A percentile compares a stretch with the other conserved stretches of the same genome.
Evolutionary conservation across 2,888 invertebrate genomes (phyloP).

Genomic region (Apeira syringaria): DNA sequence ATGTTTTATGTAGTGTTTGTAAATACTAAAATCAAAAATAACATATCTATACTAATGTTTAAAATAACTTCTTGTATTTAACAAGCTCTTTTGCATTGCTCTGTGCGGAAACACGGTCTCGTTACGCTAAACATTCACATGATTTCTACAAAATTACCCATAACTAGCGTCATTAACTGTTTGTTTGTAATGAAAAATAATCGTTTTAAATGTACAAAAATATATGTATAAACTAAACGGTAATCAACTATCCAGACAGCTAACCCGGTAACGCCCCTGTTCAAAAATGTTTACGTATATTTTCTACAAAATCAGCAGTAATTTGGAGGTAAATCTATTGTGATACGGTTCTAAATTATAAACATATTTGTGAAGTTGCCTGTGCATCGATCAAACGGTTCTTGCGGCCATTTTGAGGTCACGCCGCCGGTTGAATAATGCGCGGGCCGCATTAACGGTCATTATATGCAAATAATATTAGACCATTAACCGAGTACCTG

Average conservation of each 20-base stretch:
- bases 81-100: too few relatives aligned
- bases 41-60: too few relatives aligned
- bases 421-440: slow-evolving; percentile 68
- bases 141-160: slow-evolving; percentile 44
- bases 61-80: too few relatives aligned
- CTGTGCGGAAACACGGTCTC: background rate
- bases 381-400: slow-evolving; percentile 63
- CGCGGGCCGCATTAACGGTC: slow-evolving; percentile 71
- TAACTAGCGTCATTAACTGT: slow-evolving; percentile 39
- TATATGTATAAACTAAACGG: background rate
- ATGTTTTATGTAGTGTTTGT: too few relatives aligned
- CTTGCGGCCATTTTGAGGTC: slow-evolving; percentile 72
- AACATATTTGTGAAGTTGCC: slow-evolving; percentile 12
- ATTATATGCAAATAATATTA: slow-evolving; percentile 82
- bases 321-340: slow-evolving; percentile 15
- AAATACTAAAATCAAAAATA: too few relatives aligned
- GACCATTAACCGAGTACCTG: slow-evolving; percentile 34
- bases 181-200: slow-evolving; percentile 42
- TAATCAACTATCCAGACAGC: background rate
- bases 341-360: slow-evolving; percentile 6
- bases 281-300: background rate
- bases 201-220: slow-evolving; percentile 31
- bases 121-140: slow-evolving; percentile 16
- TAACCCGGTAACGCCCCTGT: background rate
- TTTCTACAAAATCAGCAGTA: background rate